Base-by-base conservation (phyloP, 1,140 invertebrate species). In the Euborellia annulipes region DNA sequence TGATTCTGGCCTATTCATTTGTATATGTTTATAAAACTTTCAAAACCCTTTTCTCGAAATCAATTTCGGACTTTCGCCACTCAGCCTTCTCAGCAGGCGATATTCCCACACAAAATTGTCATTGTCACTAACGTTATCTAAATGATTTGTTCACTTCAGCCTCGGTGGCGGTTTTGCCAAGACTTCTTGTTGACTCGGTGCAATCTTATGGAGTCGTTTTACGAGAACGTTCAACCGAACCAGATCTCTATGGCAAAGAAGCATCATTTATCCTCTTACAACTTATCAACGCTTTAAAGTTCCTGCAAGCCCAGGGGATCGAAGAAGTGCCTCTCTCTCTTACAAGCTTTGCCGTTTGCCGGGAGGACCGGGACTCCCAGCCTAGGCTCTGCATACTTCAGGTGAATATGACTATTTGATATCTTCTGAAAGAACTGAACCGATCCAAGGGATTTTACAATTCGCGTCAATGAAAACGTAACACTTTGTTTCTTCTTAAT, bases 241-340 rank as follows among this genome's bases (percentile, higher is more conserved):
- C 69, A 3, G 49, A 44, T 17, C 34, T 53, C 13, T 63, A 60
- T 30, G 60, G 60, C 60, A 62, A 66, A n/a, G 70, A 73, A 38
- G 66, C 67, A 23, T 73, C 70, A 40, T 82, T 89, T 55, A 70
- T 86, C 30, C 69, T 88, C 59, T 64, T 88, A 38, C 85, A 89
- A 58, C 63, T 87, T 34, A 76, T 88, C 1, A 83, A 82, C 48
- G 79, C 79, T 0, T 61, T 88, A 36, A 88, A 87, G 58, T 77
- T 75, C 54, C 65, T 90, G n/a, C 84, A 88, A 58, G 82, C 82
- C 2, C 75, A 83, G 45, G 84, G 84, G 2, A 75, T 85, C 16
- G 84, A 88, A 55, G 81, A 86, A 54, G 67, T 82, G 11, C 71
- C 79, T 0, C 64, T 74, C 19, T 72, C 71, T 47, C 55, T 86